Evolutionary conservation across 1,140 invertebrate species (phyloP), one percentile per base, ranked within the genome.

Genomic region (Macrobrachium nipponense): DNA sequence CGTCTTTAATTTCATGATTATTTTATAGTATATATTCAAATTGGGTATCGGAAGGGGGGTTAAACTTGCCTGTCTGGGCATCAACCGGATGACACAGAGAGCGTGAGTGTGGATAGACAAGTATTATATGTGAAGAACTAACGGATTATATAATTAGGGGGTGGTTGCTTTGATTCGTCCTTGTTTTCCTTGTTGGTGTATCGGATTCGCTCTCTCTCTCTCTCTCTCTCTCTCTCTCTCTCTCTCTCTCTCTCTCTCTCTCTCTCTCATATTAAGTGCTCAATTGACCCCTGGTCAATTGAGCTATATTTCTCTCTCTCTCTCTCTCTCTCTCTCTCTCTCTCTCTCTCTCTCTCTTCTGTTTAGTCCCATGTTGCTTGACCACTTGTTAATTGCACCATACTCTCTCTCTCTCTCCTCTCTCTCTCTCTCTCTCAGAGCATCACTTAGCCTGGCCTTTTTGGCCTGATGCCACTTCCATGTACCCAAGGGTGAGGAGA

Each of bases 391-490:
- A 14, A 12, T n/a, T 11, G 5, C 4, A 23, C 66, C 11, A 5
- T 70, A 20, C 27, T 36, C 27, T 36, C 27, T 18, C 23, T 18
- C 58, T 18, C 23, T 20, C 23, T 20, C 23, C 20, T 73, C 27
- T 73, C 72, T 73, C 72, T 73, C 72, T 73, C 72, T 73, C 72
- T 73, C 72, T 73, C 72, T 73, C 72, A 44, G n/a, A n/a, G n/a
- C 23, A 44, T 51, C 58, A 36, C 58, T 51, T 73, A 12, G 11
- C 66, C 2, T 70, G 36, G 12, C 36, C 10, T 23, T 11, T 73
- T 51, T 72, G 23, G 27, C 20, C 23, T 20, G 27, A 23, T 72
- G 11, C 43, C 17, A 36, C 68, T n/a, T n/a, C 43, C 68, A 11
- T 73, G 17, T 73, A 17, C 23, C 72, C 58, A 36, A n/a, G 17